These are phyloP conservation scores for Caracal caracal DNA, from an alignment of 2,113 vertebrate species.

Conservation along the genomic window DNA sequence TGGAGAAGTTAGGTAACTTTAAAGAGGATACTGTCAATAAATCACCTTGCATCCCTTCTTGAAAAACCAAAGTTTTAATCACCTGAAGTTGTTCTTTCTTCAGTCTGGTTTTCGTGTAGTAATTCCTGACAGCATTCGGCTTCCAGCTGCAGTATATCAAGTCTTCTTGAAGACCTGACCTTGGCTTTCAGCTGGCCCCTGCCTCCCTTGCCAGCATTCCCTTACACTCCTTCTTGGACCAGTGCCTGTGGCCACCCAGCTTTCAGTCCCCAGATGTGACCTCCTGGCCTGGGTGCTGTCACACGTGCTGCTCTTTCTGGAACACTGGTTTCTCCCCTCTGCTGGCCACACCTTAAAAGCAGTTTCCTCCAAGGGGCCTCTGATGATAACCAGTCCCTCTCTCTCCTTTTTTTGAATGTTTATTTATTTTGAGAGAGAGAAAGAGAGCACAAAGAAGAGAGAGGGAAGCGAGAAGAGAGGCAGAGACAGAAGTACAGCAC, in stretches of 20 bases:
- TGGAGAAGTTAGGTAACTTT: not conserved
- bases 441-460: no score
- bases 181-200: not conserved
- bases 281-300: not conserved
- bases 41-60: not conserved
- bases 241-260: not conserved
- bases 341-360: not conserved
- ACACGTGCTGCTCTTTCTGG: not conserved
- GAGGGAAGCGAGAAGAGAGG: no score
- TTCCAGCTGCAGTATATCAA: not conserved
- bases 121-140: not conserved
- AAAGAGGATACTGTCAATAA: not conserved
- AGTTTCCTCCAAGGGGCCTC: not conserved
- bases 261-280: not conserved
- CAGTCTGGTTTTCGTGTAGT: not conserved
- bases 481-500: no score
- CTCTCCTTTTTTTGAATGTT: no score
- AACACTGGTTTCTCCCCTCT: not conserved
- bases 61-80: not conserved
- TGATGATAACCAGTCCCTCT: not conserved
- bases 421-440: no score
- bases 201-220: not conserved
- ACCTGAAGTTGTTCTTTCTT: not conserved
- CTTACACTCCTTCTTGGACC: not conserved
- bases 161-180: not conserved